Percentiles rank a stretch among this genome's conserved stretches.
Conservation (phyloP, 2,113 vertebrate genomes). For the Spermophilus dauricus region DNA sequence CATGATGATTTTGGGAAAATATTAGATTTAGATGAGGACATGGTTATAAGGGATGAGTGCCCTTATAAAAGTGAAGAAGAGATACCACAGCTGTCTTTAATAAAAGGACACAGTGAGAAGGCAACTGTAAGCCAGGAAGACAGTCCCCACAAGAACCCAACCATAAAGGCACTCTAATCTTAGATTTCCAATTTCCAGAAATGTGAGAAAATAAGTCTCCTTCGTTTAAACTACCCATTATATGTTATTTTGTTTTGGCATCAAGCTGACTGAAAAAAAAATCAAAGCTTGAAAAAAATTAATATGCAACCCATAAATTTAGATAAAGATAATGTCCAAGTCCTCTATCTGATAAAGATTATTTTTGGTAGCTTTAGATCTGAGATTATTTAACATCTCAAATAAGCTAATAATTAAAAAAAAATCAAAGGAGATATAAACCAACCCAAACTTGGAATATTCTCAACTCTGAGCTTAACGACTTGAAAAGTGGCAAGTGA, state of each 20-base stretch:
- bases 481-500: neutral
- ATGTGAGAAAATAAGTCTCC: neutral
- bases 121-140: neutral
- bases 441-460: neutral
- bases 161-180: neutral
- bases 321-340: neutral
- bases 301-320: neutral
- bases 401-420: neutral
- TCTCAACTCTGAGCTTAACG: neutral
- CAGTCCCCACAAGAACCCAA: neutral
- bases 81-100: accelerated
- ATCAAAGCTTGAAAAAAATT: neutral
- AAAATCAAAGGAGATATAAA: neutral
- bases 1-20: neutral
- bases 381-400: conserved; percentile 31
- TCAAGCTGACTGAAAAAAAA: neutral
- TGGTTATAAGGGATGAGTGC: neutral
- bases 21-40: neutral
- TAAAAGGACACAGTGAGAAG: neutral
- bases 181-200: neutral
- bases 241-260: neutral
- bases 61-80: neutral
- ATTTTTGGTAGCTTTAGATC: neutral
- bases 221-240: neutral
- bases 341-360: neutral